Evolutionary conservation across 2,888 invertebrate genomes (phyloP), one percentile per base, ranked within the genome.

Genomic region (Dendrolimus houi): DNA sequence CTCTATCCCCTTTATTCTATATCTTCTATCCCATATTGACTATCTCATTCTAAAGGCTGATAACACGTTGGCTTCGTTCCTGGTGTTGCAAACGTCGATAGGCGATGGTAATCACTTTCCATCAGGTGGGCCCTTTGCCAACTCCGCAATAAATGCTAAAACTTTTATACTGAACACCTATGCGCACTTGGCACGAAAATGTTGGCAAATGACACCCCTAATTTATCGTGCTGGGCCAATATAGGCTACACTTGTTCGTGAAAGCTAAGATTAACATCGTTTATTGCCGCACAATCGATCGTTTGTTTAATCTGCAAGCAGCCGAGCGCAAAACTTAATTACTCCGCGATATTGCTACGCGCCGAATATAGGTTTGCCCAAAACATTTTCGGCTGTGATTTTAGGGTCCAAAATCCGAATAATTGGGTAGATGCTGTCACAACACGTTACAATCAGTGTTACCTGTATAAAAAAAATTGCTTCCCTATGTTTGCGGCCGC

Each of bases 221-320:
- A 77, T 75, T 74, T 70, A 74, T 72, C 64, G 66, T 58, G 58
- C 58, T 64, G 59, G 54, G 60, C 66, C 67, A 67, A 71, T 72
- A 72, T 67, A 59, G 57, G 67, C 74, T 66, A 71, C 82, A 85
- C 85, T 87, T 87, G 88, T 79, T 67, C 58, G 77, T 84, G 87
- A 87, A 84, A 74, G 82, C 81, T 78, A 66, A 77, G 78, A 87
- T 86, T 85, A 85, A 81, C 83, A 83, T 85, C 81, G 79, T 77
- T 79, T 81, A 81, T 80, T 75, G 79, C 71, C 65, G 62, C 65
- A 67, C 81, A 71, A 80, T 84, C 85, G 85, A 84, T 87, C 74
- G 82, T 75, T 77, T 75, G 73, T 83, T 79, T 82, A 79, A 81
- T 79, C 79, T 71, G 77, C 64, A 69, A 65, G 69, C 79, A 80